These are phyloP conservation scores for Falco columbarius DNA, from an alignment of 2,797 vertebrate species.

Conservation along the genomic window DNA sequence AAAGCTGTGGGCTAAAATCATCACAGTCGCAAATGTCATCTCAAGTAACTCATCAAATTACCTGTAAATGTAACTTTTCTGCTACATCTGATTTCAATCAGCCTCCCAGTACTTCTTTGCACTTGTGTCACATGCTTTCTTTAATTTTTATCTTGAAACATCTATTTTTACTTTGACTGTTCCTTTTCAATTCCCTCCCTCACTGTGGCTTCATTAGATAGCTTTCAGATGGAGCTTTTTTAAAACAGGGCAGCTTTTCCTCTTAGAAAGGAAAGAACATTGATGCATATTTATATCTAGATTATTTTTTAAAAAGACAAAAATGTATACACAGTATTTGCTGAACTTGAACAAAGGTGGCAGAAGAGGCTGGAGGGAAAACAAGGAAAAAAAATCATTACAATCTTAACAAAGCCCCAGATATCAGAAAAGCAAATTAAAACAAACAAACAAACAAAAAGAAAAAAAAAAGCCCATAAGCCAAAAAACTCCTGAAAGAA, in stretches of 20 bases:
- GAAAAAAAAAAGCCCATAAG: too few species aligned
- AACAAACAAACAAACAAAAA: too few species aligned
- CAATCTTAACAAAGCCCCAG: not conserved
- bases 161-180: not conserved
- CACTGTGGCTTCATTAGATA: not conserved
- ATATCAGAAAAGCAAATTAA: not conserved
- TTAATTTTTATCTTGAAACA: not conserved
- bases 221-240: not conserved
- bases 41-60: not conserved
- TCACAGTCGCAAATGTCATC: not conserved
- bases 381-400: not conserved
- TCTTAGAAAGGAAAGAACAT: not conserved
- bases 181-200: not conserved
- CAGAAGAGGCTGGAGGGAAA: not conserved
- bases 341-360: not conserved
- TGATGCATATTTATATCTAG: not conserved
- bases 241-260: not conserved
- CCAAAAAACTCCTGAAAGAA: not conserved
- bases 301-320: not conserved
- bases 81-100: not conserved
- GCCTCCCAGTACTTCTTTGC: not conserved
- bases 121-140: not conserved
- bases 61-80: not conserved
- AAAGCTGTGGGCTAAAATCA: not conserved
- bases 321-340: not conserved